Evolutionary conservation across 2,888 invertebrate genomes (phyloP), one percentile per base, ranked within the genome.

Genomic region (Cataglyphis livida): DNA sequence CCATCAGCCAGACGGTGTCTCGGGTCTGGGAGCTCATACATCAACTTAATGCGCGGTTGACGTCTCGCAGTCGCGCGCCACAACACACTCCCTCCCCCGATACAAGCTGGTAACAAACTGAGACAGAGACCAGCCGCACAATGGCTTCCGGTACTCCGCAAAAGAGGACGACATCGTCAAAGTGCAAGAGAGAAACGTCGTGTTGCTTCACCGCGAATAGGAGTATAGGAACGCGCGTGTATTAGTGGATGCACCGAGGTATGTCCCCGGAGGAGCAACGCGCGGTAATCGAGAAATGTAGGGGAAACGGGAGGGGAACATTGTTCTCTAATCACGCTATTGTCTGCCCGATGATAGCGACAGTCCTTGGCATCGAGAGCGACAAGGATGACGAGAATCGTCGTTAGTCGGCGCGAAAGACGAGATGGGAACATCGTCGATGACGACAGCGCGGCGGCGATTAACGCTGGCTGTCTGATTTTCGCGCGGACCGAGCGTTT

Each of bases 321-420:
- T 91, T 92, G 91, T 92, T 87, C 86, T 88, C 91, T 93, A 92
- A 93, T 92, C 92, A 91, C 89, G 89, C 91, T 87, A 92, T 93
- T 93, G 93, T 93, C 88, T 90, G 88, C 71, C 83, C 86, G 87
- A 84, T 87, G 89, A 90, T 89, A 86, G 90, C 87, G 90, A 87
- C 88, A 85, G 88, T 84, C 87, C 81, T 82, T 68, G 85, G 83
- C 76, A 78, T 65, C 73, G 71, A 74, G 73, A 54, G 62, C 76
- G 81, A 88, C 85, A 84, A 83, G 82, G 79, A 85, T 66, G 74
- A 71, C 81, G 78, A 85, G 71, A 84, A 62, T 61, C 84, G 41
- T 85, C 76, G 84, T 83, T 79, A 75, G 78, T 76, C 64, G 64
- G 28, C 68, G 84, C 28, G 57, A 54, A 84, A 66, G 74, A 82